Percentiles rank a stretch among this genome's conserved stretches.
Evolutionary conservation across 2,888 invertebrate genomes (phyloP).

Genomic region (Rutpela maculata): DNA sequence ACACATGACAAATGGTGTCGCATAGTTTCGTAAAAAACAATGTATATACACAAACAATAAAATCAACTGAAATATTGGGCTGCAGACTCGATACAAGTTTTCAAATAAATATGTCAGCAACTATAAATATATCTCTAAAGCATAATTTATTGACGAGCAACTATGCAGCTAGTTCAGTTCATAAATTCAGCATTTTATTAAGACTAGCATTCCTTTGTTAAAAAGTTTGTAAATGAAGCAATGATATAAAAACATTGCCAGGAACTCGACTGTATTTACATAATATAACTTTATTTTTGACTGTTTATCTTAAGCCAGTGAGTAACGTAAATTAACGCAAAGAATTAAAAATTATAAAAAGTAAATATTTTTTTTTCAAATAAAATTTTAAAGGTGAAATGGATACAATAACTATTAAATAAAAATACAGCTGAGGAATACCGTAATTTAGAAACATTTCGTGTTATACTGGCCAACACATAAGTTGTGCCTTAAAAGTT

Average conservation of each 20-base stretch:
- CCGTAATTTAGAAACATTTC: too few relatives aligned
- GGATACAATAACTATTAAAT: too few relatives aligned
- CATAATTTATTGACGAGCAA: conserved; percentile 11
- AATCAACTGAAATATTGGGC: neutral
- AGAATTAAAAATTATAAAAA: too few relatives aligned
- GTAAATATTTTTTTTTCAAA: too few relatives aligned
- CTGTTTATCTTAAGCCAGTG: too few relatives aligned
- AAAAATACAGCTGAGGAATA: too few relatives aligned
- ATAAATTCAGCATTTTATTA: conserved; percentile 21
- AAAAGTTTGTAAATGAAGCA: conserved; percentile 1
- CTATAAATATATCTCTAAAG: neutral
- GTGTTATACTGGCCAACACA: too few relatives aligned
- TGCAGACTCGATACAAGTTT: neutral
- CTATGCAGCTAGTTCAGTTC: neutral
- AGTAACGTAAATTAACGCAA: too few relatives aligned
- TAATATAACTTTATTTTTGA: neutral
- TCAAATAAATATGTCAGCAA: neutral
- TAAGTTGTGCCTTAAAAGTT: too few relatives aligned
- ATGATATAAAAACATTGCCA: neutral
- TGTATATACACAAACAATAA: conserved; percentile 10
- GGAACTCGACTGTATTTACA: neutral
- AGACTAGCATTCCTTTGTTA: neutral
- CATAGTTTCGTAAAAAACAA: neutral
- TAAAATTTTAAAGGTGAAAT: too few relatives aligned
- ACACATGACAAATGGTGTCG: neutral